A percentile compares a stretch with the other conserved stretches of the same genome.
These are phyloP conservation scores for Cataglyphis hispanica DNA, from an alignment of 1,140 invertebrate genomes.

Conservation along the genomic window DNA sequence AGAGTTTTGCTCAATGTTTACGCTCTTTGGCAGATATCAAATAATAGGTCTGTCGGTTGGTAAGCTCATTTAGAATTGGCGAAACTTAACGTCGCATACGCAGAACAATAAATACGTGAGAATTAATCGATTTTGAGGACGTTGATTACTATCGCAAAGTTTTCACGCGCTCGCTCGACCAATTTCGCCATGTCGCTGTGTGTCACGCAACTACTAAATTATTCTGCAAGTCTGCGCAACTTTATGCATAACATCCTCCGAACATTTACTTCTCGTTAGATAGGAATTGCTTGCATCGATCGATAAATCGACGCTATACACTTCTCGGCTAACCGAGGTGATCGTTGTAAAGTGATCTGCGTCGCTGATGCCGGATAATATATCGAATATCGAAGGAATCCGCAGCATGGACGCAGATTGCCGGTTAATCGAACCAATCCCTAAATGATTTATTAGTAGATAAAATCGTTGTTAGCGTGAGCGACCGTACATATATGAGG, in stretches of 20 bases:
- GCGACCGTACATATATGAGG: conserved; percentile 36
- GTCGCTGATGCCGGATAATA: conserved; percentile 16
- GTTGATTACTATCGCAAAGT: conserved; percentile 69
- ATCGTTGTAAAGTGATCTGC: conserved; percentile 56
- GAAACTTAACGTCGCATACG: conserved; percentile 50
- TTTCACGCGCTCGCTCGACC: conserved; percentile 65
- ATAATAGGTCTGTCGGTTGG: conserved; percentile 40
- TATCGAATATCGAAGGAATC: conserved; percentile 64
- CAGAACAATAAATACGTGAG: conserved; percentile 27
- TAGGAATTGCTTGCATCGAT: conserved; percentile 39
- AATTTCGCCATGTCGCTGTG: conserved; percentile 65
- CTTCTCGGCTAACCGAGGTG: conserved; percentile 21
- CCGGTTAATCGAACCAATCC: conserved; percentile 63
- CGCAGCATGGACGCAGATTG: conserved; percentile 59
- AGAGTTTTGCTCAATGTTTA: conserved; percentile 30
- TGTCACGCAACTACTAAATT: conserved; percentile 66
- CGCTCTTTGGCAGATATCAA: neutral
- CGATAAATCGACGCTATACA: conserved; percentile 19
- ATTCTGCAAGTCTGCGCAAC: conserved; percentile 55
- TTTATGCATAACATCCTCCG: conserved; percentile 43
- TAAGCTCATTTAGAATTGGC: conserved; percentile 48
- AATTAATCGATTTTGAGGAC: conserved; percentile 69
- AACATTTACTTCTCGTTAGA: conserved; percentile 59
- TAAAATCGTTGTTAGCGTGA: conserved; percentile 68
- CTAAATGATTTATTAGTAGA: conserved; percentile 77